Percentiles rank a stretch among this genome's conserved stretches.
Evolutionary conservation across 2,888 invertebrate species (phyloP).

Genomic region (Isoperla grammatica): DNA sequence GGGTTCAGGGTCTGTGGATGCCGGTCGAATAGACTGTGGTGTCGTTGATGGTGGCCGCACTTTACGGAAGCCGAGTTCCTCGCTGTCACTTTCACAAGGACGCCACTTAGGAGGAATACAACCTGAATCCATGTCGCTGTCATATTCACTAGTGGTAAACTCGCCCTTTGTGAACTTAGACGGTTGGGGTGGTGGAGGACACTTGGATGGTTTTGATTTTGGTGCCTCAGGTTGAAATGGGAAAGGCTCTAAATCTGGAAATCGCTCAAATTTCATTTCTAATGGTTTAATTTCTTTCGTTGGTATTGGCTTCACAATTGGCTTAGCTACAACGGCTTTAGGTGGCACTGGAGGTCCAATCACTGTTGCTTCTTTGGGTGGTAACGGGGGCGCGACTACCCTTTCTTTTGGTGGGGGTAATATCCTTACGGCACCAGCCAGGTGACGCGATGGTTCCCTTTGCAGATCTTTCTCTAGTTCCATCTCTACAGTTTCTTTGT

Average conservation of each 20-base stretch:
- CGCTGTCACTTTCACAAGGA: slow-evolving; percentile 58
- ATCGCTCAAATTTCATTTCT: slow-evolving; percentile 40
- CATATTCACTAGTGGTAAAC: slow-evolving; percentile 60
- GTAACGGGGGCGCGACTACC: slow-evolving; percentile 45
- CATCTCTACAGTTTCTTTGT: slow-evolving; percentile 47
- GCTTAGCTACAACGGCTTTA: slow-evolving; percentile 30
- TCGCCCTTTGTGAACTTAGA: slow-evolving; percentile 52
- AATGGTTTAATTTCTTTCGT: slow-evolving; percentile 9
- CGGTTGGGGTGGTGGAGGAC: slow-evolving; percentile 53
- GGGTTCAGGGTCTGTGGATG: slow-evolving; percentile 52
- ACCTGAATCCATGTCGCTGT: slow-evolving; percentile 56
- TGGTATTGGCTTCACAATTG: slow-evolving; percentile 36
- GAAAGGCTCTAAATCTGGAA: slow-evolving; percentile 47
- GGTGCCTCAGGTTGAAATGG: slow-evolving; percentile 47
- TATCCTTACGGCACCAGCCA: slow-evolving; percentile 51
- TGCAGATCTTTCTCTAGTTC: slow-evolving; percentile 52
- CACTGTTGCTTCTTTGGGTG: slow-evolving; percentile 39
- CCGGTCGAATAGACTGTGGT: slow-evolving; percentile 43
- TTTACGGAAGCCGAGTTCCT: slow-evolving; percentile 53
- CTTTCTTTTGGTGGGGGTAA: slow-evolving; percentile 46
- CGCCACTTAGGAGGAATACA: slow-evolving; percentile 50
- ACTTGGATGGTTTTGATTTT: slow-evolving; percentile 41
- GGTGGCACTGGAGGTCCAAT: slow-evolving; percentile 36
- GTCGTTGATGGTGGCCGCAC: slow-evolving; percentile 48
- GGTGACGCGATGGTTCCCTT: slow-evolving; percentile 49